phyloP scores from a whole-genome alignment of 2,888 invertebrate genomes.

The Stomorhina lunata region DNA sequence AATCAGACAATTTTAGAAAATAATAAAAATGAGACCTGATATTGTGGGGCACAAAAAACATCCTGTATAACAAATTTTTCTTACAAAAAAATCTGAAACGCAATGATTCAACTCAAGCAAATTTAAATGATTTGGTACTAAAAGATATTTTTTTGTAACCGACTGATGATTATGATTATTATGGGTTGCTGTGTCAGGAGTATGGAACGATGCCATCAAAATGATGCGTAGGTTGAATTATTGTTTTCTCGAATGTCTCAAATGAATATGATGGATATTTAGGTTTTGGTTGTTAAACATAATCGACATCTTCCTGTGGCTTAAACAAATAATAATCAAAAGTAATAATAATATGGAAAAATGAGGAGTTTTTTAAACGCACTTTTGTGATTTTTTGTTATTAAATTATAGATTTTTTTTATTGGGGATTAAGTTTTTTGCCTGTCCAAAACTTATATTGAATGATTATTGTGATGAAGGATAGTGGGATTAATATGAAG shows the following conservation, averaged over 20 bases:
- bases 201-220: too few relatives aligned
- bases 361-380: not conserved
- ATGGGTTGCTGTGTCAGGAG: constrained; percentile 64
- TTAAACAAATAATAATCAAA: constrained; percentile 26
- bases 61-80: constrained; percentile 23
- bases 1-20: constrained; percentile 20
- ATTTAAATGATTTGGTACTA: not conserved
- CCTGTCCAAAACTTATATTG: not conserved
- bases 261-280: constrained; percentile 60
- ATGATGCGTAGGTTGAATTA: constrained; percentile 53
- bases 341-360: not conserved
- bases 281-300: constrained; percentile 18
- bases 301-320: constrained; percentile 65
- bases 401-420: not conserved
- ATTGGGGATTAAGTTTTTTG: not conserved
- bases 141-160: too few relatives aligned
- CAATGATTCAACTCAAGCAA: constrained; percentile 18
- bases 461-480: not conserved
- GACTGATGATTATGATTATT: constrained; percentile 57
- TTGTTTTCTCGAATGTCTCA: constrained; percentile 34
- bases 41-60: not conserved
- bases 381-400: not conserved
- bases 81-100: not conserved
- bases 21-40: constrained; percentile 9
- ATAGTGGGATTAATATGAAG: not conserved